Percentiles rank a stretch among this genome's conserved stretches.
Conservation (phyloP, 2,888 invertebrate genomes). For the Tridacna crocea region DNA sequence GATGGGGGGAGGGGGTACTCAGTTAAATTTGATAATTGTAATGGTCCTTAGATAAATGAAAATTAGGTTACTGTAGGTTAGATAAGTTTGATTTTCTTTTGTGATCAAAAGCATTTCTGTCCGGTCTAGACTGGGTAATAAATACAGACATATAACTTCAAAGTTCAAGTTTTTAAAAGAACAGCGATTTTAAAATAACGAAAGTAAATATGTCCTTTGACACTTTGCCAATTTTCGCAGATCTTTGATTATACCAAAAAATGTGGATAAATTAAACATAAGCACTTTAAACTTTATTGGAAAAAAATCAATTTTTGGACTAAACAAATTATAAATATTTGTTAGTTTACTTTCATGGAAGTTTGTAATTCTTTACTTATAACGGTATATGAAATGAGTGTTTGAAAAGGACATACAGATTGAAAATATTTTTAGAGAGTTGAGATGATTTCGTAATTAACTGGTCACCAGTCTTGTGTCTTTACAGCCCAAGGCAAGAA, state of each 20-base stretch:
- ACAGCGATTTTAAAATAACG: not conserved
- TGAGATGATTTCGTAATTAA: no score
- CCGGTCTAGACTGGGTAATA: not conserved
- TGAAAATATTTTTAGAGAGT: no score
- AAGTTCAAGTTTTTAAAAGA: not conserved
- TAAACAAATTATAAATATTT: no score
- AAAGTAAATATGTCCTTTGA: not conserved
- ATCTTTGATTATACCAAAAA: not conserved
- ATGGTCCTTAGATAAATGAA: not conserved
- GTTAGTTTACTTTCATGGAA: no score
- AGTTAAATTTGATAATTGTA: not conserved
- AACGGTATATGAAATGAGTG: no score
- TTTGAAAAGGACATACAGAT: no score
- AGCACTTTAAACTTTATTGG: not conserved
- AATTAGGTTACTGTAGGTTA: not conserved
- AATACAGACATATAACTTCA: not conserved
- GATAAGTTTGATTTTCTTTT: not conserved
- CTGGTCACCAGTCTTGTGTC: no score
- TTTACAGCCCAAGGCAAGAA: no score
- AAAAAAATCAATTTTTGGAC: slow-evolving; percentile 7
- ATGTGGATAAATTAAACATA: not conserved
- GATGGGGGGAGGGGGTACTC: no score
- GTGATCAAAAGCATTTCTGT: not conserved
- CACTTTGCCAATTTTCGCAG: slow-evolving; percentile 1
- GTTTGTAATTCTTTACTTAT: no score